Evolutionary conservation across 2,888 invertebrate species (phyloP).

Genomic region (Bibio marci): DNA sequence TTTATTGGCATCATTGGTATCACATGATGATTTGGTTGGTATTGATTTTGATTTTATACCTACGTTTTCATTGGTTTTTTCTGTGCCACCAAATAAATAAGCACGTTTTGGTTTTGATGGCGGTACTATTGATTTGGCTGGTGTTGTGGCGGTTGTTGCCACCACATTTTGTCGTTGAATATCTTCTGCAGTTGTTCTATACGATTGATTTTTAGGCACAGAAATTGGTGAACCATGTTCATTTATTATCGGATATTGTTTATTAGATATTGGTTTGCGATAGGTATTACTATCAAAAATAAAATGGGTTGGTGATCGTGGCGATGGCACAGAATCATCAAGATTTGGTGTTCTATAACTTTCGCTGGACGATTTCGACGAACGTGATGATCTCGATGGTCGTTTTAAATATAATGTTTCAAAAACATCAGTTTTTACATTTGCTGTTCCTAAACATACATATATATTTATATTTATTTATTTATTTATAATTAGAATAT

Average conservation of each 20-base stretch:
- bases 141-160: too few relatives aligned
- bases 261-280: neutral
- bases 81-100: constrained; percentile 1
- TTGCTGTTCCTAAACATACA: neutral
- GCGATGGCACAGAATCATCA: neutral
- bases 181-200: too few relatives aligned
- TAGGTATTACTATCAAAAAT: neutral
- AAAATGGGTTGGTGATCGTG: neutral
- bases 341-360: neutral
- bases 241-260: neutral
- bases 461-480: neutral
- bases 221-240: too few relatives aligned
- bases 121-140: too few relatives aligned
- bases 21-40: neutral
- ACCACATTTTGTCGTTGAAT: too few relatives aligned
- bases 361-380: constrained; percentile 3
- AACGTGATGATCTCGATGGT: constrained; percentile 1
- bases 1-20: constrained; percentile 15
- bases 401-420: constrained; percentile 3
- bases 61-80: neutral
- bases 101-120: neutral
- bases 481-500: too few relatives aligned
- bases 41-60: neutral
- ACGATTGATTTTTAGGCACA: too few relatives aligned
- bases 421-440: constrained; percentile 1